Evolutionary conservation across 2,888 invertebrate genomes (phyloP).

Genomic region (Charanyca ferruginea): DNA sequence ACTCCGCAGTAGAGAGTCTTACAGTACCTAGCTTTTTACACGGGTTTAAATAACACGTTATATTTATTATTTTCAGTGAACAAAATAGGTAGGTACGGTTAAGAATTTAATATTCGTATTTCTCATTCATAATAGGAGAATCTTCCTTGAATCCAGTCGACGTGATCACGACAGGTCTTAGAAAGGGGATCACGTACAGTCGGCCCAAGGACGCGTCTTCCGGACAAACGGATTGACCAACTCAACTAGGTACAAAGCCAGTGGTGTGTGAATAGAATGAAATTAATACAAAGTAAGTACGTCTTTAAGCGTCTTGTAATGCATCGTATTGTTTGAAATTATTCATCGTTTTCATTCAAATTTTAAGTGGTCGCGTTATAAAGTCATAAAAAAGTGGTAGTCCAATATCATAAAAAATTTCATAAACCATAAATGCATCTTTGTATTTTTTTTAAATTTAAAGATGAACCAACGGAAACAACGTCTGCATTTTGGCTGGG

Average conservation of each 20-base stretch:
- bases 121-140: conserved; percentile 5
- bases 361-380: too few species aligned
- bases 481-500: not conserved
- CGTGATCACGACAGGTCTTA: conserved; percentile 7
- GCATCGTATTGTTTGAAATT: not conserved
- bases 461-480: too few species aligned
- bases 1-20: too few species aligned
- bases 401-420: not conserved
- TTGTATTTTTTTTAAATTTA: too few species aligned
- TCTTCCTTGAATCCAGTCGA: conserved; percentile 12
- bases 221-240: conserved; percentile 53
- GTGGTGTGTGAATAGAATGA: conserved; percentile 30
- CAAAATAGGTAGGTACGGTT: not conserved
- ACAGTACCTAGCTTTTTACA: too few species aligned
- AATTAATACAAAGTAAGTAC: conserved; percentile 26
- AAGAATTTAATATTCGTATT: not conserved
- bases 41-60: too few species aligned
- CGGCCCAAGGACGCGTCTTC: conserved; percentile 26
- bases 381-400: not conserved
- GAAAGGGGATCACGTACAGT: conserved; percentile 53
- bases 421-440: too few species aligned
- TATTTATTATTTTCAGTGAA: too few species aligned
- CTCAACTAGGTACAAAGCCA: conserved; percentile 23
- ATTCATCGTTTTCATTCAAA: too few species aligned
- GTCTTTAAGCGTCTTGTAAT: not conserved